Conservation (phyloP, 2,888 invertebrate species). For the Scrobipalpa costella region DNA sequence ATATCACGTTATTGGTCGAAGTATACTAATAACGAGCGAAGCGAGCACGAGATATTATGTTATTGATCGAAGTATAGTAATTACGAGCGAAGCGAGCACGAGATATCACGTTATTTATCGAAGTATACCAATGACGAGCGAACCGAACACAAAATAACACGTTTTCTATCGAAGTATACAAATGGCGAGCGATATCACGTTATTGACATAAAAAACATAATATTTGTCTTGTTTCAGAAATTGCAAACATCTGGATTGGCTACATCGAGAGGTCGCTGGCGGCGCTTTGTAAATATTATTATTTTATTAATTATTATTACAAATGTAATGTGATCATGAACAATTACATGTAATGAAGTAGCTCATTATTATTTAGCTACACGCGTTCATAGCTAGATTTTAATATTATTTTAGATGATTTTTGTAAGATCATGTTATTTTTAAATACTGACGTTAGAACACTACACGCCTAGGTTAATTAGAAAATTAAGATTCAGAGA, state of each 20-base stretch:
- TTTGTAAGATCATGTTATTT: slow-evolving; percentile 18
- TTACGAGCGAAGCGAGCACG: too few species aligned
- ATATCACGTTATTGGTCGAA: too few species aligned
- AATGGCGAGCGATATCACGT: neutral
- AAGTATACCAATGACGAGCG: too few species aligned
- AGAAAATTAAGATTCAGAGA: neutral
- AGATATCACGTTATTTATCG: too few species aligned
- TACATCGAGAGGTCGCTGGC: slow-evolving; percentile 35
- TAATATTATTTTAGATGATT: slow-evolving; percentile 11
- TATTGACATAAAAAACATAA: neutral
- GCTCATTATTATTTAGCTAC: slow-evolving; percentile 20
- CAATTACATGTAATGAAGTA: slow-evolving; percentile 25
- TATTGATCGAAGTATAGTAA: too few species aligned
- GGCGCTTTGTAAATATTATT: slow-evolving; percentile 37
- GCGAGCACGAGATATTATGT: too few species aligned
- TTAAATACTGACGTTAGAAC: slow-evolving; percentile 8
- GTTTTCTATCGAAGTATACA: too few species aligned
- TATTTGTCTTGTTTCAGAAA: slow-evolving; percentile 2
- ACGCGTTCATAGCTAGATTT: slow-evolving; percentile 11
- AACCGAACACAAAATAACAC: too few species aligned
- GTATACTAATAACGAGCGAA: too few species aligned
- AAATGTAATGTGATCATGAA: slow-evolving; percentile 28
- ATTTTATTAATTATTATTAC: slow-evolving; percentile 27
- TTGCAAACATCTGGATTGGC: slow-evolving; percentile 6
- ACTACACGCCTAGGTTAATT: slow-evolving; percentile 6